Evolutionary conservation across 2,797 vertebrate genomes (phyloP).

Genomic region (Sebastes nivosus): DNA sequence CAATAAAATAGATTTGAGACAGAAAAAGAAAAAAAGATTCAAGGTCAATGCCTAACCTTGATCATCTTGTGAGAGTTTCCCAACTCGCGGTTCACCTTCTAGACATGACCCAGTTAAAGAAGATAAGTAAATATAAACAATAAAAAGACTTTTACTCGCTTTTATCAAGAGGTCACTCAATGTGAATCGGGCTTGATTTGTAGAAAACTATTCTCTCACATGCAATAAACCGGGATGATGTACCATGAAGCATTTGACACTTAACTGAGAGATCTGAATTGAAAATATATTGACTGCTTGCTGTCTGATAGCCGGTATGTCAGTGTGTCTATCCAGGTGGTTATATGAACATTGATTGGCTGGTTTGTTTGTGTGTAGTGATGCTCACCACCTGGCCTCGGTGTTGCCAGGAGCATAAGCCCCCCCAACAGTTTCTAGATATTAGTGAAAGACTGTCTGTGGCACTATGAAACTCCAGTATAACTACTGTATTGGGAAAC

Average conservation of each 20-base stretch:
- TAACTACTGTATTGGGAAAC: slow-evolving; percentile 45
- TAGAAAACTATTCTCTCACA: slow-evolving; percentile 15
- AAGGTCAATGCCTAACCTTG: too few species aligned
- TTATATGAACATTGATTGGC: slow-evolving; percentile 60
- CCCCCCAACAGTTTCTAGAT: slow-evolving; percentile 33
- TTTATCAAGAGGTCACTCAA: slow-evolving; percentile 4
- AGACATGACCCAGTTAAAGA: background rate
- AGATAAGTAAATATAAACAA: slow-evolving; percentile 22
- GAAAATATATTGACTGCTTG: slow-evolving; percentile 52
- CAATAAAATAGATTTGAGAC: too few species aligned
- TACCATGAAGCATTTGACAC: slow-evolving; percentile 35
- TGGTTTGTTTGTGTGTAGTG: slow-evolving; percentile 49
- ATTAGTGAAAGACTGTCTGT: slow-evolving; percentile 39
- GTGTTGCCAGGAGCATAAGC: slow-evolving; percentile 44
- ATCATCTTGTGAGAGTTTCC: too few species aligned
- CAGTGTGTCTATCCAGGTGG: slow-evolving; percentile 57
- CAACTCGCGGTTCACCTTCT: too few species aligned
- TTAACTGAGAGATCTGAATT: slow-evolving; percentile 50
- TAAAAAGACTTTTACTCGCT: background rate
- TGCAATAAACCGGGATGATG: slow-evolving; percentile 22
- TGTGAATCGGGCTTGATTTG: slow-evolving; percentile 22
- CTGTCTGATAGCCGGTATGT: slow-evolving; percentile 41
- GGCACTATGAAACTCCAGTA: slow-evolving; percentile 28
- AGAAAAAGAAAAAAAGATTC: too few species aligned
- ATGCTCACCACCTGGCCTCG: slow-evolving; percentile 61